A percentile compares a stretch with the other conserved stretches of the same genome.
Conservation (phyloP, 2,797 vertebrate species). For the Argyrosomus regius region DNA sequence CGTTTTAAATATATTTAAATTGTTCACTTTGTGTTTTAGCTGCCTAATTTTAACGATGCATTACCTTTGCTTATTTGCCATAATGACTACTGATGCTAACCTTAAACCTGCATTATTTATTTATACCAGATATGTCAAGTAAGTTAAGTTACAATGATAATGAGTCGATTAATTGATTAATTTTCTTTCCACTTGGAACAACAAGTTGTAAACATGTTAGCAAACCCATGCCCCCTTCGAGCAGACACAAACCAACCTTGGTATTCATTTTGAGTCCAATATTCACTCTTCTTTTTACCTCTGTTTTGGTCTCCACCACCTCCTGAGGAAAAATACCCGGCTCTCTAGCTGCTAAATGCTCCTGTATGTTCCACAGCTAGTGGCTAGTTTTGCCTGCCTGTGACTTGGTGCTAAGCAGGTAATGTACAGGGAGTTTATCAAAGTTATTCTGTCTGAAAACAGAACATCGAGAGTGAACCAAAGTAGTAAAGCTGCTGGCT, state of each 20-base stretch:
- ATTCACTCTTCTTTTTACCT: neutral
- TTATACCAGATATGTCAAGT: too few relatives aligned
- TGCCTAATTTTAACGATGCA: too few relatives aligned
- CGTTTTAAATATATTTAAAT: too few relatives aligned
- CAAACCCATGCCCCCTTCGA: neutral
- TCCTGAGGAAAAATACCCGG: too few relatives aligned
- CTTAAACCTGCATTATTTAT: too few relatives aligned
- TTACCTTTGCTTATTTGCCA: too few relatives aligned
- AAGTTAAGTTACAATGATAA: too few relatives aligned
- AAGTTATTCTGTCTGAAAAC: neutral
- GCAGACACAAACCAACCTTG: neutral
- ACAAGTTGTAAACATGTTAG: neutral
- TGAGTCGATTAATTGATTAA: too few relatives aligned
- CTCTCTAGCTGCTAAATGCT: too few relatives aligned
- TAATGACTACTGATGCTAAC: too few relatives aligned
- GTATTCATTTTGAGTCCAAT: neutral
- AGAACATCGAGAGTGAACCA: neutral
- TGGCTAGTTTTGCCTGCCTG: neutral
- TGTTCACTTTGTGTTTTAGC: too few relatives aligned
- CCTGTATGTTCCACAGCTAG: neutral
- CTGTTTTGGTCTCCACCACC: conserved; percentile 3
- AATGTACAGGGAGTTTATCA: neutral
- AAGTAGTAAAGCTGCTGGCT: neutral
- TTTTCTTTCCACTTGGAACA: too few relatives aligned
- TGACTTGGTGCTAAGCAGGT: neutral